Base-by-base conservation (phyloP, 2,797 vertebrate species). In the Spheniscus humboldti region DNA sequence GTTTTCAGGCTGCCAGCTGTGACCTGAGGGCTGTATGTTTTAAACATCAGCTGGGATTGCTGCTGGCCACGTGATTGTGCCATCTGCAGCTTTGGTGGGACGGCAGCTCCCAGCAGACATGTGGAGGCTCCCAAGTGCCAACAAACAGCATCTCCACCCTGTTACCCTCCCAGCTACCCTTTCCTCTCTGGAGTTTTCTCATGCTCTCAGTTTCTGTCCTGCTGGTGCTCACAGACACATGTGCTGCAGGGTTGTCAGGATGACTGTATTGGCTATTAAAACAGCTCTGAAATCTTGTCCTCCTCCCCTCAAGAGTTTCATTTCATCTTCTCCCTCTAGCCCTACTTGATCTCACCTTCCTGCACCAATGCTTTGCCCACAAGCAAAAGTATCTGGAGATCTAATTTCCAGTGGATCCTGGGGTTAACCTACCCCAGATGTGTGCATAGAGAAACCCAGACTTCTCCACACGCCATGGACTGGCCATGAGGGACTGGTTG, bases 401-500 rank as follows among this genome's bases (percentile, higher is more conserved):
- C 62, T 93, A 71, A 82, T 68, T 87, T 85, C 55, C 79, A 76
- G 80, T 57, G 77, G 90, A 94, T 92, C 15, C 24, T 67, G 41
- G 67, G 92, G 72, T 67, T 96, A 96, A 93, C 63, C 64, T 68
- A 59, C 78, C 73, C 73, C 83, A 97, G 92, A 92, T 11, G 27
- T 31, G 31, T 43, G 52, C 28, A 79, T 5, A 81, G 27, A 73
- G 77, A 33, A 13, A 84, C 53, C 63, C 62, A 72, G 33, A 30
- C 27, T 69, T 35, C 16, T 57, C 37, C 47, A 24, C 4, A 1
- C 13, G 43, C 59, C 5, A 1, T 55, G 63, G 33, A 50, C 66
- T 52, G 33, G 15, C 23, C 11, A 17, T 0, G 0, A 24, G 7
- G 8, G 6, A 10, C 12, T 39, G 27, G 41, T 62, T 48, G 11